Base-by-base conservation (phyloP, 2,113 vertebrate species). In the Holacanthus passer region DNA sequence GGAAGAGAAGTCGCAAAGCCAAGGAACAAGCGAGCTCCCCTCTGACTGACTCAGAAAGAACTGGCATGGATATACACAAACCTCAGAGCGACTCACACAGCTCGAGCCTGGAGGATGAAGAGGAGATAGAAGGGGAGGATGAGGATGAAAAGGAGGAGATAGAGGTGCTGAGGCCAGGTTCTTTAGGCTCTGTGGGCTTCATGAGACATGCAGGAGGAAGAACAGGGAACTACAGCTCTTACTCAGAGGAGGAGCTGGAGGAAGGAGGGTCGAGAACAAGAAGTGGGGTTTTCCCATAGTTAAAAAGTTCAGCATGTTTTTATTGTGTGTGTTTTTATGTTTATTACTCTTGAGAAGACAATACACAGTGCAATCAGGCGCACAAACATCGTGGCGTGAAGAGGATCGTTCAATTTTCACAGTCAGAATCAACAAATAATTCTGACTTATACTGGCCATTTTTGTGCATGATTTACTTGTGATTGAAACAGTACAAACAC, bases 1-100 rank as follows among this genome's bases (percentile, higher is more conserved):
- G 95, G 95, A 96, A 96, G 77, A 92, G 96, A 55, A 95, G 94
- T 58, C 95, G 94, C 37, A 96, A 96, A 91, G 88, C 90, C 55
- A 96, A 95, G 81, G 95, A 96, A 29, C 95, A 95, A 77, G 87
- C 85, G n/a, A 3, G 16, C 27, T 82, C 86, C 14, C 20, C 79
- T 1, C 47, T 59, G 64, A 48, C 60, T 1, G 83, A 83, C 59
- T 47, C 32, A 31, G 87, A 87, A 17, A 39, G 72, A 82, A 2
- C 88, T 69, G 45, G 27, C n/a, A 41, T 60, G 35, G 84, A 83
- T 79, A 82, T 56, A 39, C 81, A 53, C 60, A 90, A 87, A 39
- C 43, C 77, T 81, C 86, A 77, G 31, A 76, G 71, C 1, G 92
- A 93, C 75, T 89, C 87, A 59, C 89, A 89, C 58, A 87, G 86